Evolutionary conservation across 2,888 invertebrate genomes (phyloP).

Genomic region (Notocelia uddmanniana): DNA sequence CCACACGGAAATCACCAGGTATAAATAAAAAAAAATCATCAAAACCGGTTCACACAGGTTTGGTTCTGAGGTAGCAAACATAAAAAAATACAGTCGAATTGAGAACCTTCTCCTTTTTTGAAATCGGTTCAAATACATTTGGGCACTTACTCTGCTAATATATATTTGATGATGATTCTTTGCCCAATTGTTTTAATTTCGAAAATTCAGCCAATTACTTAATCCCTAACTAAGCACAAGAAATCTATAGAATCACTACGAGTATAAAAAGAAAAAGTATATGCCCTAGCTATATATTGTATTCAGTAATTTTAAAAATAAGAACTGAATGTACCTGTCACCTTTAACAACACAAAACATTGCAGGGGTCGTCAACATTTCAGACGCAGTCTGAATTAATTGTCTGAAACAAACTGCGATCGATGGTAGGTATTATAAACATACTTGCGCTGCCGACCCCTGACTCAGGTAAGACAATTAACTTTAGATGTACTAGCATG

Average conservation of each 20-base stretch:
- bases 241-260: neutral
- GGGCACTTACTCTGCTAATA: too few species aligned
- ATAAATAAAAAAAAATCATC: too few species aligned
- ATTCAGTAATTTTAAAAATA: neutral
- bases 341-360: conserved; percentile 13
- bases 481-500: conserved; percentile 18
- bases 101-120: too few species aligned
- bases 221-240: too few species aligned
- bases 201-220: too few species aligned
- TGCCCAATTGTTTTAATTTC: too few species aligned
- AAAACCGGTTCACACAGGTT: too few species aligned
- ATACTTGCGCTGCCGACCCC: conserved; percentile 21
- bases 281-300: neutral
- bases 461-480: conserved; percentile 26
- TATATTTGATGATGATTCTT: too few species aligned
- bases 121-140: too few species aligned
- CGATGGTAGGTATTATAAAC: conserved; percentile 33
- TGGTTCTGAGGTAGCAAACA: too few species aligned
- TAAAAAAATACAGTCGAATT: too few species aligned
- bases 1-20: too few species aligned
- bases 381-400: conserved; percentile 40
- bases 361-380: conserved; percentile 41
- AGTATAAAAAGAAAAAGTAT: neutral
- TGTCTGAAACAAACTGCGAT: conserved; percentile 31
- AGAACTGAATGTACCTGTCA: neutral